phyloP scores from a whole-genome alignment of 2,888 invertebrate species.

The Ethmia dodecea region DNA sequence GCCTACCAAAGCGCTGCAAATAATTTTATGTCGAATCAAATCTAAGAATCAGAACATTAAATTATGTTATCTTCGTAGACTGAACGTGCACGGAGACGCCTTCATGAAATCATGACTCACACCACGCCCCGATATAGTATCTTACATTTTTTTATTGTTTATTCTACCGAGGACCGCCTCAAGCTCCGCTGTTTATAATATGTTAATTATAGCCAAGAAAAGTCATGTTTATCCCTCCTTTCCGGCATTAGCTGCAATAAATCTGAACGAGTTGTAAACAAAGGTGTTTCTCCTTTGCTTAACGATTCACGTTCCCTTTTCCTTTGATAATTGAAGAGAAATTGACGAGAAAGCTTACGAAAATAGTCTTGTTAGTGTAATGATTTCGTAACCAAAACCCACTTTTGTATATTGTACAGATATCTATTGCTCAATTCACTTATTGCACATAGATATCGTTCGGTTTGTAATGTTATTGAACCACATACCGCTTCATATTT shows the following conservation, averaged over 20 bases:
- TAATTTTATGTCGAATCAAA: no score
- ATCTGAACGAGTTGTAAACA: conserved; percentile 41
- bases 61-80: no score
- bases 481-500: conserved; percentile 20
- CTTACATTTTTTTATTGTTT: neutral
- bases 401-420: conserved; percentile 24
- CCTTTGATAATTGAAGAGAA: conserved; percentile 21
- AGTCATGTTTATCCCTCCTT: conserved; percentile 49
- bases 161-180: neutral
- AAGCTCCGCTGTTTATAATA: conserved; percentile 19
- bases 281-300: conserved; percentile 26
- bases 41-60: no score
- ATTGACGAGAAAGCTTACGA: conserved; percentile 13
- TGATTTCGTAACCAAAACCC: conserved; percentile 23
- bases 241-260: conserved; percentile 48
- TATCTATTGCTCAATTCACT: conserved; percentile 34
- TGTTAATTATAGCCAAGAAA: conserved; percentile 49
- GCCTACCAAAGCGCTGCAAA: no score
- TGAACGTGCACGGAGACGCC: neutral
- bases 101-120: neutral
- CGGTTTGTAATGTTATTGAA: conserved; percentile 10
- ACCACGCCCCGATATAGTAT: neutral
- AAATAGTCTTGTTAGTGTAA: conserved; percentile 10
- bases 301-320: conserved; percentile 8
- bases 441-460: conserved; percentile 30